Conservation (phyloP, 2,888 invertebrate species). For the Protodeltote pygarga region DNA sequence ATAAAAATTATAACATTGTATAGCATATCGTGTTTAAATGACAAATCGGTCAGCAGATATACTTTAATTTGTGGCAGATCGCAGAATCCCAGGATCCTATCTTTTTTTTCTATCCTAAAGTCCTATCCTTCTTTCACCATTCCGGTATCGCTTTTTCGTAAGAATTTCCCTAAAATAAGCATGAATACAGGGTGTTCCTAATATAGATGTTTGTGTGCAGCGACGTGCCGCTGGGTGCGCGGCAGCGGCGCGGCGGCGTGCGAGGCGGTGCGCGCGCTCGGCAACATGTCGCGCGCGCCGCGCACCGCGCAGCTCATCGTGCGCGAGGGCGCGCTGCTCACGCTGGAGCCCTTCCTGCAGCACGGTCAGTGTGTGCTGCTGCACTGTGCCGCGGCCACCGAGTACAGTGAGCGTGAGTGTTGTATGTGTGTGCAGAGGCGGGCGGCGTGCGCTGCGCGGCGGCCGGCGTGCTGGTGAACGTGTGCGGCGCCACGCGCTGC, state of each 20-base stretch:
- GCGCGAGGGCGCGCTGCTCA: conserved; percentile 88
- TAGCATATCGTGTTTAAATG: too few species aligned
- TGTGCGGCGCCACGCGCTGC: conserved; percentile 81
- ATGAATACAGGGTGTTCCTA: too few species aligned
- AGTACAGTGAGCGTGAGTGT: conserved; percentile 91
- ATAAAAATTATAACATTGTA: too few species aligned
- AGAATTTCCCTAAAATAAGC: too few species aligned
- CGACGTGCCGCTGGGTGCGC: conserved; percentile 68
- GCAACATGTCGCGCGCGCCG: conserved; percentile 92
- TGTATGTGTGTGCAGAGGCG: conserved; percentile 77
- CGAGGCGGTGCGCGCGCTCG: conserved; percentile 93
- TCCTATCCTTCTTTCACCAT: too few species aligned
- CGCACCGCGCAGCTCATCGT: conserved; percentile 91
- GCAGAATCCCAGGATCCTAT: too few species aligned
- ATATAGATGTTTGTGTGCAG: conserved; percentile 50
- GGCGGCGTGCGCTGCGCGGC: conserved; percentile 90
- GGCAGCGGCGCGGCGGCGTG: conserved; percentile 68
- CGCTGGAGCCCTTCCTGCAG: conserved; percentile 87
- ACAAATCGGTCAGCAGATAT: too few species aligned
- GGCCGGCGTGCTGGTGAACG: conserved; percentile 94
- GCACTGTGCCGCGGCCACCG: conserved; percentile 92
- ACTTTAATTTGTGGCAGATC: too few species aligned
- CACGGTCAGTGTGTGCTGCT: conserved; percentile 82
- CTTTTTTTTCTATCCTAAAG: too few species aligned
- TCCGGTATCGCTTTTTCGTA: too few species aligned